These are phyloP conservation scores for Poecilobothrus nobilitatus DNA, from an alignment of 2,888 invertebrate species.

Conservation along the genomic window DNA sequence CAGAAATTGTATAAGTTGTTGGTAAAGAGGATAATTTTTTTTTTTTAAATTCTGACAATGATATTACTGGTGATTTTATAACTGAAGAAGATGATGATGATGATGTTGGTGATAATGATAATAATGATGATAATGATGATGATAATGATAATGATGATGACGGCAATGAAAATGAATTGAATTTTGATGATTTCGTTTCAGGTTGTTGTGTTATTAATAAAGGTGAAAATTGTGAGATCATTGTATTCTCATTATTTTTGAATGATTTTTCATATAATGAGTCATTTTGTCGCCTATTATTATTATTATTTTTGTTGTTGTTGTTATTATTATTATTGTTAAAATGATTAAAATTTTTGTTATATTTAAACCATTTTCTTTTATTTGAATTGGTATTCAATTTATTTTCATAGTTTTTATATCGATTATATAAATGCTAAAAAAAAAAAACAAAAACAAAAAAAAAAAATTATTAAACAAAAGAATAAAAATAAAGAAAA, in stretches of 20 bases:
- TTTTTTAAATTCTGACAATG: neutral
- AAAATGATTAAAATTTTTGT: neutral
- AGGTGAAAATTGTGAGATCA: neutral
- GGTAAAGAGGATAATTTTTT: neutral
- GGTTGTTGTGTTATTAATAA: neutral
- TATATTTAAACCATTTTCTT: neutral
- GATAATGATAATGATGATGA: no score
- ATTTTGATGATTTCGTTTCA: neutral
- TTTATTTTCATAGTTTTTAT: neutral
- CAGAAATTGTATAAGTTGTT: neutral
- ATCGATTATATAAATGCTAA: neutral
- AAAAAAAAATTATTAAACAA: neutral
- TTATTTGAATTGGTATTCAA: neutral
- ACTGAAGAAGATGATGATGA: no score
- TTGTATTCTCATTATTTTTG: slow-evolving; percentile 1
- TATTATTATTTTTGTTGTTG: neutral
- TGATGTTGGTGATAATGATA: no score
- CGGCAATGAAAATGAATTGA: neutral
- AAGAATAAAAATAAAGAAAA: no score
- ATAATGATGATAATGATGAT: no score
- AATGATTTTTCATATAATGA: slow-evolving; percentile 1
- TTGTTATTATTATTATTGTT: neutral
- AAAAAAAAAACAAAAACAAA: neutral
- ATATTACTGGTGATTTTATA: neutral
- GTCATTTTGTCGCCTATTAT: neutral